phyloP scores from a whole-genome alignment of 2,797 vertebrate genomes.

The Xenopus petersii region DNA sequence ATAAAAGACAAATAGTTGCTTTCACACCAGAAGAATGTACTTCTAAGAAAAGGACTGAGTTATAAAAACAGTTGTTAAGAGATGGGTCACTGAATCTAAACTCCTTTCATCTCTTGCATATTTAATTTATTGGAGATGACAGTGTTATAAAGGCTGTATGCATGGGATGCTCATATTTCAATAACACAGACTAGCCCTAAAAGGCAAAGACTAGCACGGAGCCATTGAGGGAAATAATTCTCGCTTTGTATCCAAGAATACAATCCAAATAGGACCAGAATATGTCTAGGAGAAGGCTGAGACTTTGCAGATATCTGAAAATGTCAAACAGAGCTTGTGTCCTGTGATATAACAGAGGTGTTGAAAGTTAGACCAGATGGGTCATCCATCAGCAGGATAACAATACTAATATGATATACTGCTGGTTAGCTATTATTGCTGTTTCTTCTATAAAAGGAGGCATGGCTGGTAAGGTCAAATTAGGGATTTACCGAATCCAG shows the following conservation, averaged over 20 bases:
- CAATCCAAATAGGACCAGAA: conserved; percentile 27
- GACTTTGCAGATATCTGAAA: conserved; percentile 23
- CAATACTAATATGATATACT: too few relatives aligned
- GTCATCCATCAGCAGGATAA: conserved; percentile 3
- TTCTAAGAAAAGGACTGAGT: too few relatives aligned
- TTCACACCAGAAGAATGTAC: too few relatives aligned
- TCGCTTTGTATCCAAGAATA: conserved; percentile 12
- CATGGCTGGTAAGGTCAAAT: too few relatives aligned
- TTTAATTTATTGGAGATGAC: conserved; percentile 20
- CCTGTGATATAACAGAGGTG: conserved; percentile 28
- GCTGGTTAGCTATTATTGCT: too few relatives aligned
- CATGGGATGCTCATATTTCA: conserved; percentile 21
- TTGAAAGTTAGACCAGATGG: conserved; percentile 8
- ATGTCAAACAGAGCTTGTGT: conserved; percentile 41
- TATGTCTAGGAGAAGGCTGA: conserved; percentile 15
- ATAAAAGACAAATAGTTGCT: too few relatives aligned
- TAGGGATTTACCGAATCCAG: too few relatives aligned
- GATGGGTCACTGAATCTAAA: conserved; percentile 4
- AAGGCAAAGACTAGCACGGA: conserved; percentile 32
- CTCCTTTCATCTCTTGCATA: conserved; percentile 4
- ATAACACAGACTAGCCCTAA: conserved; percentile 38
- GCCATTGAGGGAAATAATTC: conserved; percentile 16
- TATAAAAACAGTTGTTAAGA: conserved; percentile 8
- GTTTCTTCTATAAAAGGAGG: too few relatives aligned
- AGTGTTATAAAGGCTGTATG: conserved; percentile 28